Evolutionary conservation across 1,140 invertebrate genomes (phyloP), one percentile per base, ranked within the genome.

Genomic region (Caenorhabditis briggsae): DNA sequence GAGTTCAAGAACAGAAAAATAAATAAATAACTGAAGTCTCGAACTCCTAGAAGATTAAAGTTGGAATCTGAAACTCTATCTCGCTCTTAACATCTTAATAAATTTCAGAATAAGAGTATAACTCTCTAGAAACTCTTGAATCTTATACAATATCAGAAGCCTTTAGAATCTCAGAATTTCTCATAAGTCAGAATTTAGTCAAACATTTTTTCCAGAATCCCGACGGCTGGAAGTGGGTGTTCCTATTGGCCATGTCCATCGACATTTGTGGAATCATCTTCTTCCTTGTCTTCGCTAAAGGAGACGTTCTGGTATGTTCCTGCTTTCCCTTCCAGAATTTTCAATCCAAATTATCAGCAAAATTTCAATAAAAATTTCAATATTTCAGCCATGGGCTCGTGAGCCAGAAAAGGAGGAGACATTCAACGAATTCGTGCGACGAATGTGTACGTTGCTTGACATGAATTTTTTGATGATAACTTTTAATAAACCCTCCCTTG

Each of bases 171-270:
- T n/a, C n/a, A n/a, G n/a, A n/a, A n/a, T n/a, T n/a, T n/a, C n/a
- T n/a, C n/a, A n/a, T n/a, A n/a, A n/a, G n/a, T n/a, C n/a, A n/a
- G n/a, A n/a, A n/a, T n/a, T n/a, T n/a, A n/a, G n/a, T 82, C 7
- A 86, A 86, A 41, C 16, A 33, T 12, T 50, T n/a, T 53, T 89
- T 88, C 43, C 48, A 87, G 88, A 88, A 88, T 43, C 83, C 82
- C 0, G 83, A 87, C 18, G 87, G 87, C 48, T 88, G 87, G 87
- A 86, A 86, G 53, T 82, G 74, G 87, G 88, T 86, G 7, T 93
- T 93, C 87, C 92, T 92, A 84, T 88, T 93, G 50, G 91, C 92
- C 16, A 91, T 93, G 16, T 88, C 64, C 16, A 90, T 93, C 16
- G 93, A 93, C 82, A 53, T 91, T 7, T 78, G 92, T 33, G 93